These are phyloP conservation scores for Cephalotes varians DNA, from an alignment of 2,888 invertebrate genomes.

Conservation along the genomic window DNA sequence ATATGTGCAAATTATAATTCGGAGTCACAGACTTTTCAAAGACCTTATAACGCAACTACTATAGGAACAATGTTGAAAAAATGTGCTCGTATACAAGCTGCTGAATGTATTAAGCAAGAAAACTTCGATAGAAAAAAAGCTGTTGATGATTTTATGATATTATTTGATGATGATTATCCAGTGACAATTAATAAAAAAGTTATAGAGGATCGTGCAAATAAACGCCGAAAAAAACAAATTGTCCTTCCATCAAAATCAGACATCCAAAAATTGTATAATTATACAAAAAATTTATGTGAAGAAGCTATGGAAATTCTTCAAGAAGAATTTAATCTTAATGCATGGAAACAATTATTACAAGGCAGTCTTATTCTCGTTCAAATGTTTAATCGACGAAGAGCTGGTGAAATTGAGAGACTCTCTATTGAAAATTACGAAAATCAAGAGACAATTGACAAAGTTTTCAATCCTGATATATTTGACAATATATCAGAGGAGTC, in stretches of 20 bases:
- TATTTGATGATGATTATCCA: constrained; percentile 52
- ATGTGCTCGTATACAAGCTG: constrained; percentile 38
- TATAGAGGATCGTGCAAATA: constrained; percentile 46
- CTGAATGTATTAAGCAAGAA: constrained; percentile 54
- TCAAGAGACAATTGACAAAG: constrained; percentile 54
- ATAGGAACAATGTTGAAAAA: constrained; percentile 49
- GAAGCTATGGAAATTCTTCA: constrained; percentile 31
- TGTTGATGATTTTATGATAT: constrained; percentile 50
- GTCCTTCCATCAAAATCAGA: constrained; percentile 54
- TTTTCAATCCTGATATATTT: constrained; percentile 57
- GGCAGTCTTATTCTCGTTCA: constrained; percentile 54
- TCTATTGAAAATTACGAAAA: constrained; percentile 51
- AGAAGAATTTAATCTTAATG: constrained; percentile 29
- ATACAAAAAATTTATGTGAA: constrained; percentile 41
- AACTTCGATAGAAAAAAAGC: constrained; percentile 49
- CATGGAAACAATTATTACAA: constrained; percentile 55
- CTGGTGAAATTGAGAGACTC: constrained; percentile 65
- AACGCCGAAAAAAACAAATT: constrained; percentile 41
- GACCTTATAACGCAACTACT: constrained; percentile 37
- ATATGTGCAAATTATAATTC: constrained; percentile 38
- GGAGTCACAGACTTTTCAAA: constrained; percentile 13
- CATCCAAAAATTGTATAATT: constrained; percentile 43
- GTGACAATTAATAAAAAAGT: constrained; percentile 52
- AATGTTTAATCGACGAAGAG: constrained; percentile 63
- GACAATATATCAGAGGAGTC: constrained; percentile 55